phyloP scores from a whole-genome alignment of 2,113 vertebrate species.

The Chionis minor region DNA sequence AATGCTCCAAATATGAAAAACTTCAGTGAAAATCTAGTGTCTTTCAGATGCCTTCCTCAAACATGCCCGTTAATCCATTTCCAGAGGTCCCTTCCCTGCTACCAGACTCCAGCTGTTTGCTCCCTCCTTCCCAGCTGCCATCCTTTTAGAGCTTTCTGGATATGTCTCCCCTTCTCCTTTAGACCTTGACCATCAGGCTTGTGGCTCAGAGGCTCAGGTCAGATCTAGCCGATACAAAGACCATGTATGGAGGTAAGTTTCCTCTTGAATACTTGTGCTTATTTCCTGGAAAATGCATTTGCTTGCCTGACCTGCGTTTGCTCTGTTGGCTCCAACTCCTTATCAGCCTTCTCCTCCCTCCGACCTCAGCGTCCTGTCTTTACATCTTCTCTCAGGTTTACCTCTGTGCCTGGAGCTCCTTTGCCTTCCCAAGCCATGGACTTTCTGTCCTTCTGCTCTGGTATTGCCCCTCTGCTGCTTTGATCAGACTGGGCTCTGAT shows the following conservation, averaged over 20 bases:
- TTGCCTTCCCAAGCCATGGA: neutral
- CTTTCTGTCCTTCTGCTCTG: neutral
- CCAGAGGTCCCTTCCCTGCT: neutral
- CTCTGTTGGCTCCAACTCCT: neutral
- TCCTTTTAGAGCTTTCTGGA: neutral
- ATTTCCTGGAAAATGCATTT: neutral
- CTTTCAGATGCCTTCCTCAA: neutral
- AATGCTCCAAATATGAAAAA: neutral
- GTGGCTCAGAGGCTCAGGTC: neutral
- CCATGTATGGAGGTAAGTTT: neutral
- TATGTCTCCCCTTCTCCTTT: neutral
- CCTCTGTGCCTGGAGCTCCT: neutral
- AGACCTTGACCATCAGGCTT: neutral
- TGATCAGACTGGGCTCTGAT: neutral
- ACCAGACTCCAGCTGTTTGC: neutral
- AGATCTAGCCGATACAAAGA: neutral
- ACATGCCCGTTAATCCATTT: neutral
- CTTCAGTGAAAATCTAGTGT: neutral
- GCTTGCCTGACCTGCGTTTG: neutral
- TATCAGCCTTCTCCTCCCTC: neutral
- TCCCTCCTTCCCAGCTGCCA: neutral
- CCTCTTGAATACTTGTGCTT: neutral
- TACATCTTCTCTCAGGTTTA: neutral
- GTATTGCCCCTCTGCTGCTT: neutral
- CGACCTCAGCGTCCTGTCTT: neutral